A percentile compares a stretch with the other conserved stretches of the same genome.
Conservation (phyloP, 1,140 invertebrate genomes). For the Heterodera carotae region DNA sequence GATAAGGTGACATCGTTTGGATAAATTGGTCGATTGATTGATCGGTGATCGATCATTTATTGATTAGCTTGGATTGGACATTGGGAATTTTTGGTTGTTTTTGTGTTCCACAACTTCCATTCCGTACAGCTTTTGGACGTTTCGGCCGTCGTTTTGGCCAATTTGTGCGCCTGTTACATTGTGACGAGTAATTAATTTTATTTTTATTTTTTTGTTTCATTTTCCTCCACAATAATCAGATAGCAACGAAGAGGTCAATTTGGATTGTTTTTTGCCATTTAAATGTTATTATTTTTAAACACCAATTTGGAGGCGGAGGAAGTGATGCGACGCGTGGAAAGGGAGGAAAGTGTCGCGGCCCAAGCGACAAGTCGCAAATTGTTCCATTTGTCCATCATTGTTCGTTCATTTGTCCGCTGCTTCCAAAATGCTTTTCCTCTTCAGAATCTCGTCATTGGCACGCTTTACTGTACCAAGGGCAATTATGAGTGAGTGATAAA, state of each 20-base stretch:
- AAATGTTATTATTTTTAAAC: constrained; percentile 9
- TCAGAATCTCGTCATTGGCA: constrained; percentile 90
- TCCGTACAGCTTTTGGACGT: constrained; percentile 79
- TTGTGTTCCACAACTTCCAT: constrained; percentile 66
- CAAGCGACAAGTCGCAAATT: constrained; percentile 85
- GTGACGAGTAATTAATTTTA: constrained; percentile 75
- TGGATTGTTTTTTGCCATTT: not conserved
- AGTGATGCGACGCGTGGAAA: constrained; percentile 96
- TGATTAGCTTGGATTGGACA: not conserved
- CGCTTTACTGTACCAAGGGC: constrained; percentile 92
- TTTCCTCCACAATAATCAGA: constrained; percentile 58
- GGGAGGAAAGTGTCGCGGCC: constrained; percentile 93
- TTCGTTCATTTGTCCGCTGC: not conserved
- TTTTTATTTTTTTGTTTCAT: constrained; percentile 3
- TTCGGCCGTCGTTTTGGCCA: constrained; percentile 93
- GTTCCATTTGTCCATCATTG: constrained; percentile 93
- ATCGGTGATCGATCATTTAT: too few relatives aligned
- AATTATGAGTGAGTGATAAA: constrained; percentile 78
- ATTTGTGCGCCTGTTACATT: constrained; percentile 97
- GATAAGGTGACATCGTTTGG: constrained; percentile 74
- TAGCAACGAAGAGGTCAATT: constrained; percentile 84
- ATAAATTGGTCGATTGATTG: too few relatives aligned
- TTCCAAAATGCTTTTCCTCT: constrained; percentile 2
- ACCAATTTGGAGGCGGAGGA: constrained; percentile 85
- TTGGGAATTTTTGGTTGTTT: constrained; percentile 40